A percentile compares a stretch with the other conserved stretches of the same genome.
Evolutionary conservation across 2,888 invertebrate species (phyloP).

Genomic region (Desoria tigrina): DNA sequence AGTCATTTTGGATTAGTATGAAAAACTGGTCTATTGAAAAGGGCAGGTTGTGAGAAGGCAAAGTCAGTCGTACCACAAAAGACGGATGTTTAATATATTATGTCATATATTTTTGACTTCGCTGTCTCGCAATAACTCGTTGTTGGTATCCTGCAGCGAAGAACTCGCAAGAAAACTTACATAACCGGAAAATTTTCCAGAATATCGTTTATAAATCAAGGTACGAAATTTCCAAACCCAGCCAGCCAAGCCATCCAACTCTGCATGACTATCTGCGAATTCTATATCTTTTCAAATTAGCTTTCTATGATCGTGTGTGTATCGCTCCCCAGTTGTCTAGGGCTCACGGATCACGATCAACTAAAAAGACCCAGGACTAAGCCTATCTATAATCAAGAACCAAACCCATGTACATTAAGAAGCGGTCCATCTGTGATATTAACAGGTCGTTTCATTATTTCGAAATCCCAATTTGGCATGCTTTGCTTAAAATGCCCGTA

Average conservation of each 20-base stretch:
- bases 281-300: conserved; percentile 5
- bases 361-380: too few species aligned
- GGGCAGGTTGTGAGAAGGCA: conserved; percentile 3
- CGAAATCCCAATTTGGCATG: conserved; percentile 3
- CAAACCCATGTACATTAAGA: too few species aligned
- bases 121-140: conserved; percentile 13
- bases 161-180: conserved; percentile 36
- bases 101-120: conserved; percentile 16
- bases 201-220: conserved; percentile 17
- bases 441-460: background rate
- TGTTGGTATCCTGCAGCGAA: conserved; percentile 29
- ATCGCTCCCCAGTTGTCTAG: too few species aligned
- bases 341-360: too few species aligned
- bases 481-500: conserved; percentile 9
- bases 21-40: conserved; percentile 14
- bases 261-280: conserved; percentile 1
- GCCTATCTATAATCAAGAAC: too few species aligned
- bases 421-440: too few species aligned
- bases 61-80: conserved; percentile 3
- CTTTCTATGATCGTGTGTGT: background rate
- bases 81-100: conserved; percentile 18
- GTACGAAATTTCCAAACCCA: conserved; percentile 8
- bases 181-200: conserved; percentile 29
- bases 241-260: conserved; percentile 5
- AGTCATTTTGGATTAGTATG: conserved; percentile 18